Evolutionary conservation across 2,888 invertebrate species (phyloP), one percentile per base, ranked within the genome.

Genomic region (Acanthosepion lycidas): DNA sequence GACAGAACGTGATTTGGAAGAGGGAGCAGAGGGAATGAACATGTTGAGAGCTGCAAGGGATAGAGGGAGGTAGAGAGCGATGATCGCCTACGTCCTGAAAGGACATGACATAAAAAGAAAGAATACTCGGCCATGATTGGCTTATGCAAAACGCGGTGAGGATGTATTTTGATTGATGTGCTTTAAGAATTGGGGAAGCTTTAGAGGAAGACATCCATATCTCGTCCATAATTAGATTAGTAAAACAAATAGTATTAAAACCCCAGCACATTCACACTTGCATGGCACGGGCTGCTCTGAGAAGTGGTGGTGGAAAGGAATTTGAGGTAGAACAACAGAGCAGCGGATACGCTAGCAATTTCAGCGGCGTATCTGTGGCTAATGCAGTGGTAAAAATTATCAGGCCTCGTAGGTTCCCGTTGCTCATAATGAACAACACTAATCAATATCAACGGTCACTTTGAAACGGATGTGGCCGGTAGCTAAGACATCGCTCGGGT

Each of bases 371-470:
- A 23, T 23, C 23, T 5, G 23, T 59, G 23, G 55, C 55, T 28
- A n/a, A 78, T n/a, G n/a, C 28, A 9, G n/a, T 78, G 9, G 78
- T 78, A 9, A 28, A 28, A 78, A 78, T 78, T n/a, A 9, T 4
- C 6, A 3, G n/a, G 78, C n/a, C 78, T n/a, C 78, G 78, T 28
- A 78, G 12, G 5, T 78, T n/a, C 12, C n/a, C n/a, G n/a, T 28
- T 78, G 78, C 28, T 78, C 5, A 78, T 78, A 12, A 78, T n/a
- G 78, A 78, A 78, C 12, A 78, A 78, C n/a, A n/a, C n/a, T 78
- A n/a, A 78, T 8, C n/a, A 6, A n/a, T n/a, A n/a, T n/a, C n/a
- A 6, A 8, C 3, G 9, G 78, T n/a, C 1, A n/a, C 4, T 0
- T 2, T 55, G 55, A 0, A 55, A 55, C 55, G 18, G 3, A 18